Conservation (phyloP, 2,797 vertebrate genomes). For the Cirrhinus mrigala region DNA sequence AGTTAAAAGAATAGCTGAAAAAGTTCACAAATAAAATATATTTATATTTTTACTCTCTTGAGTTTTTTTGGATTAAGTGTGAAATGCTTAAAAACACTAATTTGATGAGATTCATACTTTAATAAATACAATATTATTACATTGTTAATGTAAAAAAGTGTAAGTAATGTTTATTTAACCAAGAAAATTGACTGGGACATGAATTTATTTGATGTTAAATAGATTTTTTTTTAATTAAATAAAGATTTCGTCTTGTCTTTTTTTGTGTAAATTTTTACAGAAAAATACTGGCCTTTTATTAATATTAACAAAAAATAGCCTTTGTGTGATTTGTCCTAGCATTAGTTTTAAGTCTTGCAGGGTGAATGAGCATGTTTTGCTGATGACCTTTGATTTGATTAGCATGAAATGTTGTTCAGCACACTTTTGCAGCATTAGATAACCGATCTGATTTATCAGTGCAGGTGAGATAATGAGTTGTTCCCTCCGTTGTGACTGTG, state of each 20-base stretch:
- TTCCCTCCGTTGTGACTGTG: constrained; percentile 43
- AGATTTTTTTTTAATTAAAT: too few species aligned
- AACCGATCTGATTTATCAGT: constrained; percentile 32
- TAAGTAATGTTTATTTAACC: too few species aligned
- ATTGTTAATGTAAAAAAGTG: too few species aligned
- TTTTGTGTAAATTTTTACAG: background rate
- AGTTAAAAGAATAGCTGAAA: too few species aligned
- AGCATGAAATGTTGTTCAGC: constrained; percentile 20
- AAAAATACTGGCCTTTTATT: background rate
- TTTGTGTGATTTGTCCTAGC: constrained; percentile 10
- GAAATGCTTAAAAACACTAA: too few species aligned
- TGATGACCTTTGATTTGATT: constrained; percentile 48
- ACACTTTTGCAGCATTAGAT: constrained; percentile 7
- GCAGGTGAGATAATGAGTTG: constrained; percentile 48
- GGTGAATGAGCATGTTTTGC: background rate
- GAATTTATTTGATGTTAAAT: too few species aligned
- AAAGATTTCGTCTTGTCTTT: background rate
- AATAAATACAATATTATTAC: too few species aligned
- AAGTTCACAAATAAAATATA: too few species aligned
- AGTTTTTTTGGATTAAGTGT: too few species aligned
- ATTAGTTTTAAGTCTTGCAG: background rate
- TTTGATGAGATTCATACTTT: too few species aligned
- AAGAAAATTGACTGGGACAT: too few species aligned
- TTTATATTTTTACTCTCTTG: too few species aligned
- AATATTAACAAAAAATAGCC: background rate